phyloP scores from a whole-genome alignment of 2,113 vertebrate genomes.

The Lasiurus cinereus region DNA sequence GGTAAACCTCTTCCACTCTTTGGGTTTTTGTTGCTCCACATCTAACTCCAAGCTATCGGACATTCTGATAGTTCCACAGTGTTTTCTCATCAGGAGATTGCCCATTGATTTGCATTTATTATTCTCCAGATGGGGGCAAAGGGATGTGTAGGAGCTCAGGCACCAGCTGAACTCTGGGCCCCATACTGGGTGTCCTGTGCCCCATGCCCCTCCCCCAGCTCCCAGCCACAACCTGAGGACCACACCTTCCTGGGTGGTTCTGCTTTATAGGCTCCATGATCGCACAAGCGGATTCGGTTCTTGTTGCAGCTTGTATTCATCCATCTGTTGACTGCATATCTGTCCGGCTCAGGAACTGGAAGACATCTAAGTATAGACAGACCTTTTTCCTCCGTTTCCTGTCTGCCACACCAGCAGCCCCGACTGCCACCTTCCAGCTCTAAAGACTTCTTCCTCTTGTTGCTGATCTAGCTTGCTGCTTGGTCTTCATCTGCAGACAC shows the following conservation, averaged over 20 bases:
- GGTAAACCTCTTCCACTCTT: neutral
- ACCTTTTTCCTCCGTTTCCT: conserved; percentile 69
- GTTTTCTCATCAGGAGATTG: neutral
- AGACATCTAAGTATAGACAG: conserved; percentile 89
- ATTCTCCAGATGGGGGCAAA: neutral
- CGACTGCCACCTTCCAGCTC: conserved; percentile 63
- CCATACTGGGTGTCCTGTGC: neutral
- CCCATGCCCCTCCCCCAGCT: neutral
- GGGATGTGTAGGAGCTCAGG: neutral
- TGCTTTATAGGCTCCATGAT: neutral
- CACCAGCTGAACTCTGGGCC: neutral
- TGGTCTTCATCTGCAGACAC: conserved; percentile 58
- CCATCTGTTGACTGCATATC: conserved; percentile 88
- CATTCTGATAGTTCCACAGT: neutral
- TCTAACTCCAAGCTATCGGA: neutral
- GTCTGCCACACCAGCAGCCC: conserved; percentile 62
- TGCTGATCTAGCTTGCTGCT: conserved; percentile 61
- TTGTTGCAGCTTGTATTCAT: conserved; percentile 88
- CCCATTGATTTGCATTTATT: neutral
- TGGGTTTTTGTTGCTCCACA: neutral
- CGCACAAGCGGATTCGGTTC: conserved; percentile 71
- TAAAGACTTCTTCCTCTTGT: conserved; percentile 4
- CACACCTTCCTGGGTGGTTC: neutral
- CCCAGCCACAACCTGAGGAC: neutral
- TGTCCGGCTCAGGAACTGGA: conserved; percentile 89